These are phyloP conservation scores for Bradynema listronoti DNA, from an alignment of 1,140 invertebrate genomes.

Conservation along the genomic window DNA sequence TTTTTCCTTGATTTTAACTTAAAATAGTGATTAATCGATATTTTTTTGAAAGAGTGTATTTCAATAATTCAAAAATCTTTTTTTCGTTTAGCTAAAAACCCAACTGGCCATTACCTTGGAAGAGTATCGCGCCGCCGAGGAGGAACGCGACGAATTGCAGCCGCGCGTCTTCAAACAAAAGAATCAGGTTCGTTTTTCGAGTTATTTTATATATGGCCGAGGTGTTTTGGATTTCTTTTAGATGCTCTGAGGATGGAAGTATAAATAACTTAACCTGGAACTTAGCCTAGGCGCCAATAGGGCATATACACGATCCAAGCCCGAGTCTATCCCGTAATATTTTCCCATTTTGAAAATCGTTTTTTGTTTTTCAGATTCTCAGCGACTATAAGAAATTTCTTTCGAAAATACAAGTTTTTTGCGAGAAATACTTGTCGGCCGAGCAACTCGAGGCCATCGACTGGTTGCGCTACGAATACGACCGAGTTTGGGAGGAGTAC, in stretches of 20 bases:
- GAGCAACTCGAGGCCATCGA: not conserved
- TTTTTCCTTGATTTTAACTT: not conserved
- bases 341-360: too few species aligned
- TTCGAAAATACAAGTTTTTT: constrained; percentile 1
- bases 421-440: not conserved
- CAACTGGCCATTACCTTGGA: too few species aligned
- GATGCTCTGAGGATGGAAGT: not conserved
- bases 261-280: not conserved
- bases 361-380: too few species aligned
- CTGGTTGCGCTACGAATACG: constrained; percentile 8
- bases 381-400: constrained; percentile 12
- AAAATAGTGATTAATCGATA: constrained; percentile 4
- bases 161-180: not conserved
- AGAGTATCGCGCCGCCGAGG: too few species aligned
- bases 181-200: too few species aligned
- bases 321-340: too few species aligned
- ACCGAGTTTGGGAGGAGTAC: not conserved
- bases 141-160: not conserved
- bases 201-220: too few species aligned
- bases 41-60: constrained; percentile 6
- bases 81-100: constrained; percentile 1
- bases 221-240: too few species aligned
- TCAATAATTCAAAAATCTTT: not conserved
- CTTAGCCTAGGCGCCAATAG: not conserved
- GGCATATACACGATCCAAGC: not conserved